phyloP scores from a whole-genome alignment of 53 echinoderm and acorn worm species.

The Paracentrotus lividus region DNA sequence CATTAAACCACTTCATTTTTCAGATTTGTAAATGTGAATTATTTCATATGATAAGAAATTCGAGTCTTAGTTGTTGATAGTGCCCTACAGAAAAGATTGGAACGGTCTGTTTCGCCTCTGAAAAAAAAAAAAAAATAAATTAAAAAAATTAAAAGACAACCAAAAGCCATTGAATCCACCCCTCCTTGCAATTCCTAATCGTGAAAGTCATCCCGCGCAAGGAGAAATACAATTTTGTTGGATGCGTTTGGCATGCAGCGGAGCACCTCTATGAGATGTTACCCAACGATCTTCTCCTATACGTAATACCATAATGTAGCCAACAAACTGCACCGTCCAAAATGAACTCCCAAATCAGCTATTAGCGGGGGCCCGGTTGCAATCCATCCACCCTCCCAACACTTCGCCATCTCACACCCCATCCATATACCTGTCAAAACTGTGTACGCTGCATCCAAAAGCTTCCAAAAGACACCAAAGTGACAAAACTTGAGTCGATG shows the following conservation, averaged over 20 bases:
- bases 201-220: neutral
- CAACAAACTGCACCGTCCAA: slow-evolving; percentile 35
- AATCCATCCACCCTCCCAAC: slow-evolving; percentile 49
- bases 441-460: slow-evolving; percentile 34
- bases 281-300: neutral
- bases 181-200: no score
- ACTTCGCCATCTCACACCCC: neutral
- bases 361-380: slow-evolving; percentile 29
- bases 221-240: neutral
- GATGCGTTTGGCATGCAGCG: slow-evolving; percentile 8
- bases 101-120: no score
- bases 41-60: no score
- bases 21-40: no score
- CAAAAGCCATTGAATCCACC: no score
- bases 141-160: no score
- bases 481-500: slow-evolving; percentile 63
- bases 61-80: no score
- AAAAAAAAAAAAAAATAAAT: no score
- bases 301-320: slow-evolving; percentile 59
- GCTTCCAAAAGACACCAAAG: slow-evolving; percentile 40
- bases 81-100: no score
- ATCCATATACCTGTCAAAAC: slow-evolving; percentile 65
- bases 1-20: no score
- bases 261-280: slow-evolving; percentile 15
- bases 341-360: slow-evolving; percentile 56